These are phyloP conservation scores for Neoarius graeffei DNA, from an alignment of 2,113 vertebrate genomes.

Conservation along the genomic window DNA sequence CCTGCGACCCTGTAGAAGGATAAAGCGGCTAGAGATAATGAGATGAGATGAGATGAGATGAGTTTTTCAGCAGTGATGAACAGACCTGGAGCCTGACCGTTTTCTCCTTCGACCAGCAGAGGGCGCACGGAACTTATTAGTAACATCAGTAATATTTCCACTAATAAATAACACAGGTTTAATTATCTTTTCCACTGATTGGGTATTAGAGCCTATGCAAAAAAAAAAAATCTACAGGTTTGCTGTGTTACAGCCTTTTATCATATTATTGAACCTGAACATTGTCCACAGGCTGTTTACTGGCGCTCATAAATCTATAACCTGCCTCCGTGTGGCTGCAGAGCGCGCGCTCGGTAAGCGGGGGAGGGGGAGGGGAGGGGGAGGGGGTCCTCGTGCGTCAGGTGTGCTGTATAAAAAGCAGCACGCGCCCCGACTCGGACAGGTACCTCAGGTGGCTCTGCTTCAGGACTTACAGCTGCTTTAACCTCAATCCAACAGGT, in stretches of 20 bases:
- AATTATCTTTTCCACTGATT: background rate
- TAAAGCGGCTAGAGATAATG: no score
- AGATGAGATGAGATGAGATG: no score
- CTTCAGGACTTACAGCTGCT: constrained; percentile 9
- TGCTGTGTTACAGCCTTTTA: background rate
- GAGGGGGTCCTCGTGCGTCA: background rate
- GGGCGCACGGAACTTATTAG: background rate
- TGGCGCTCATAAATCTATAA: constrained; percentile 20
- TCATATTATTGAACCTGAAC: background rate
- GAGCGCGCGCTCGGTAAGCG: background rate
- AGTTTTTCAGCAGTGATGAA: no score
- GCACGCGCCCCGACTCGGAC: constrained; percentile 1
- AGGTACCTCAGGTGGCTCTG: constrained; percentile 60
- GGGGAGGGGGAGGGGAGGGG: constrained; percentile 58
- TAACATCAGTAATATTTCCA: background rate
- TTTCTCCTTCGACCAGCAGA: background rate
- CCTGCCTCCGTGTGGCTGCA: background rate
- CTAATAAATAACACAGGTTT: background rate
- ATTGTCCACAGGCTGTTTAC: constrained; percentile 2
- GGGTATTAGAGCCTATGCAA: background rate
- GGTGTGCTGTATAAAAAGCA: constrained; percentile 61
- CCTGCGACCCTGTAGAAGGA: no score
- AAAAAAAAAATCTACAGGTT: background rate
- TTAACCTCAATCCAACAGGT: background rate
- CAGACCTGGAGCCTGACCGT: no score